Conservation (phyloP, 2,797 vertebrate species). For the Orientallactaga sibirica region DNA sequence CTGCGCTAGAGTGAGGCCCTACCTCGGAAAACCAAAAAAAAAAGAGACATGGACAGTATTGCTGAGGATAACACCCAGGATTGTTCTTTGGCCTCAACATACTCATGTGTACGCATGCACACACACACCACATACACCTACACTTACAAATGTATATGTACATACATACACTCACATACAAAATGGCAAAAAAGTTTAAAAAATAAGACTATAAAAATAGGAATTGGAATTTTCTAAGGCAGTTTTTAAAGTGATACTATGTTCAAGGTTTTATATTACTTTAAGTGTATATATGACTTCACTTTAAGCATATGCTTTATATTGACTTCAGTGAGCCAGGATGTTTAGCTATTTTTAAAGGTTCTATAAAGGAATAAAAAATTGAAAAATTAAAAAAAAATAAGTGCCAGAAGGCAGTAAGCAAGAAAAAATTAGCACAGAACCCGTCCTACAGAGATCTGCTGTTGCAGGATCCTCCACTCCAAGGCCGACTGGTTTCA, state of each 20-base stretch:
- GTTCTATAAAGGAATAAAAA: too few relatives aligned
- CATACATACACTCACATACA: too few relatives aligned
- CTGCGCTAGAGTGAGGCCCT: too few relatives aligned
- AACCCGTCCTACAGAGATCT: slow-evolving; percentile 28
- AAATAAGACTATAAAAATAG: slow-evolving; percentile 29
- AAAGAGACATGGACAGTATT: too few relatives aligned
- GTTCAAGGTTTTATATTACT: slow-evolving; percentile 33
- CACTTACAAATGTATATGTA: too few relatives aligned
- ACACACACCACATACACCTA: too few relatives aligned
- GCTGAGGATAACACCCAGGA: too few relatives aligned
- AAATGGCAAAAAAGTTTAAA: too few relatives aligned
- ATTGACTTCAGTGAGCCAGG: neutral
- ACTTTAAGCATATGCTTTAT: slow-evolving; percentile 15
- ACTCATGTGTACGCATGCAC: too few relatives aligned
- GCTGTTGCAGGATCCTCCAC: neutral
- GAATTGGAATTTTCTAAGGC: slow-evolving; percentile 42
- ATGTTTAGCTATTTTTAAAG: slow-evolving; percentile 44
- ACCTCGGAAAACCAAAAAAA: too few relatives aligned
- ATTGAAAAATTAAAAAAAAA: too few relatives aligned
- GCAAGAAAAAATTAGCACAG: slow-evolving; percentile 34
- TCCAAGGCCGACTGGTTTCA: slow-evolving; percentile 43
- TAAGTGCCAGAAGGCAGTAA: slow-evolving; percentile 44
- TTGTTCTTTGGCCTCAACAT: too few relatives aligned
- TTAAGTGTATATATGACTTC: slow-evolving; percentile 44
- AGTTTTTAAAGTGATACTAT: slow-evolving; percentile 43